Evolutionary conservation across 1,140 invertebrate species (phyloP).

Genomic region (Drosophila fuyamai): DNA sequence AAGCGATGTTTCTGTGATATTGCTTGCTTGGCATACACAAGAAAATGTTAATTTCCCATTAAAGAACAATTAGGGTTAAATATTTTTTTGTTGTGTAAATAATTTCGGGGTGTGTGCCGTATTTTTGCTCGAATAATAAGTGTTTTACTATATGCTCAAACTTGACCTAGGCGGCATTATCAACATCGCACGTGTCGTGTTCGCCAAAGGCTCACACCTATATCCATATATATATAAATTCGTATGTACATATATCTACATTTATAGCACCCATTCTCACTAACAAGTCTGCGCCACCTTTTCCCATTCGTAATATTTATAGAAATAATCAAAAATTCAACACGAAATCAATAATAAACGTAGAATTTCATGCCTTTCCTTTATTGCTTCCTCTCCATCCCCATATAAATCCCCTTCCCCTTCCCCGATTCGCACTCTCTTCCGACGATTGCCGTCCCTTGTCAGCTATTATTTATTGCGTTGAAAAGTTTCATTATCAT

Average conservation of each 20-base stretch:
- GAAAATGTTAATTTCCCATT: neutral
- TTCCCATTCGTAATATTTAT: slow-evolving; percentile 58
- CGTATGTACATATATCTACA: neutral
- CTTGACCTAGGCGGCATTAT: slow-evolving; percentile 74
- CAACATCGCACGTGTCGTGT: slow-evolving; percentile 63
- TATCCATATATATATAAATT: neutral
- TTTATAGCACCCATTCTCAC: neutral
- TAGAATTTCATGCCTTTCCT: slow-evolving; percentile 59
- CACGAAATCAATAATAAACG: slow-evolving; percentile 75
- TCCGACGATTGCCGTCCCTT: slow-evolving; percentile 26
- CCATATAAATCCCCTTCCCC: neutral
- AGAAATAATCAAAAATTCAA: slow-evolving; percentile 80
- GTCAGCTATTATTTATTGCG: slow-evolving; percentile 76
- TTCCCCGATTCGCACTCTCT: neutral
- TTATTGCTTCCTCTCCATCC: slow-evolving; percentile 35
- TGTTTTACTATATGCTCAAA: slow-evolving; percentile 41
- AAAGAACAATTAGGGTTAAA: neutral
- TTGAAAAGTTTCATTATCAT: slow-evolving; percentile 81
- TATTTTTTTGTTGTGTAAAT: slow-evolving; percentile 11
- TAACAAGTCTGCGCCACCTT: slow-evolving; percentile 16
- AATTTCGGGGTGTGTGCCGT: slow-evolving; percentile 32
- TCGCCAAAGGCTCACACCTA: slow-evolving; percentile 19
- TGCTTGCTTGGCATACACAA: neutral
- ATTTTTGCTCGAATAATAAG: slow-evolving; percentile 32
- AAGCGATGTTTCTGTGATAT: too few relatives aligned